A percentile compares a stretch with the other conserved stretches of the same genome.
Conservation (phyloP, 2,113 vertebrate genomes). For the Python bivittatus region DNA sequence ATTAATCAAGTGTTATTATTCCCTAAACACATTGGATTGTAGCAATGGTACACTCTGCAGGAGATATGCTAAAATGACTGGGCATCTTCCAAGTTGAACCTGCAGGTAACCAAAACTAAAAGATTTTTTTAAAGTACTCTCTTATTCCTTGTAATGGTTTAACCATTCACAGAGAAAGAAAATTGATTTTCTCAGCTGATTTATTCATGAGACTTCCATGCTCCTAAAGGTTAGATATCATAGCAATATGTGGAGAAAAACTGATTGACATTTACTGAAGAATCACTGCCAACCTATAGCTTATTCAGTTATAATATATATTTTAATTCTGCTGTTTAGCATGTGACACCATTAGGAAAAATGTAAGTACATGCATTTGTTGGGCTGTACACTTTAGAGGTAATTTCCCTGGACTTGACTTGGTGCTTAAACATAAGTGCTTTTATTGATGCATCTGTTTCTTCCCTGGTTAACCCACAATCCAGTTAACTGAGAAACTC, state of each 20-base stretch:
- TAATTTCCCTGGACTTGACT: neutral
- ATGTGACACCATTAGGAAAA: neutral
- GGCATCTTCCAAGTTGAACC: conserved; percentile 48
- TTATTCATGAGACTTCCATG: neutral
- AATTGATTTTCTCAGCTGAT: neutral
- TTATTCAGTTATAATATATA: neutral
- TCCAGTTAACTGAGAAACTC: conserved; percentile 10
- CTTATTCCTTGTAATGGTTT: neutral
- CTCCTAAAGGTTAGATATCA: neutral
- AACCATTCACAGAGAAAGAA: conserved; percentile 7
- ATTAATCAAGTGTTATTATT: conserved; percentile 62
- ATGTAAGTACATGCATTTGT: neutral
- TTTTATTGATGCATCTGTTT: conserved; percentile 6
- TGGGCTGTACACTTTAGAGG: neutral
- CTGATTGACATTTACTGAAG: neutral
- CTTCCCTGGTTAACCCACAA: conserved; percentile 5
- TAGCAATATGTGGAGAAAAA: neutral
- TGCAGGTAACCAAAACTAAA: conserved; percentile 27
- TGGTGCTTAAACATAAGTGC: neutral
- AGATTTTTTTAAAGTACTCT: conserved; percentile 2
- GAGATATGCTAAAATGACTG: conserved; percentile 40
- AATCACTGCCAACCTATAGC: neutral
- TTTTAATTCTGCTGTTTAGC: neutral
- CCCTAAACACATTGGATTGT: conserved; percentile 35
- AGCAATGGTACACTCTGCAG: conserved; percentile 39